phyloP scores from a whole-genome alignment of 2,797 vertebrate species.

The Sebastes ruberrimus region DNA sequence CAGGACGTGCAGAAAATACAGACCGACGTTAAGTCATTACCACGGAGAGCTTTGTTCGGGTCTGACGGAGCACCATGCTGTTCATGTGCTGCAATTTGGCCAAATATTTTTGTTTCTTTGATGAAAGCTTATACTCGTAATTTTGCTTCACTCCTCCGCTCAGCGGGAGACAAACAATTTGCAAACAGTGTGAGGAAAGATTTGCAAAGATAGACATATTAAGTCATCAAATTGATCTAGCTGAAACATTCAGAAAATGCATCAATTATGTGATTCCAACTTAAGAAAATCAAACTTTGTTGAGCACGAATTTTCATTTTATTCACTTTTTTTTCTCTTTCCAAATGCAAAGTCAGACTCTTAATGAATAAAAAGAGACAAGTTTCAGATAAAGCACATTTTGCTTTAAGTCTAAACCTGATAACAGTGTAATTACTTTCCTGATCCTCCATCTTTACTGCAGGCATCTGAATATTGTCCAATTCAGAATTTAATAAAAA shows the following conservation, averaged over 20 bases:
- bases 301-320: not conserved
- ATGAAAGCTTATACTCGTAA: slow-evolving; percentile 12
- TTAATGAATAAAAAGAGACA: not conserved
- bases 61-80: slow-evolving; percentile 14
- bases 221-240: not conserved
- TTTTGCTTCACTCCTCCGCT: slow-evolving; percentile 15
- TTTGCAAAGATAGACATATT: slow-evolving; percentile 18
- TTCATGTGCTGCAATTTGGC: slow-evolving; percentile 9
- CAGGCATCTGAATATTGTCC: not conserved
- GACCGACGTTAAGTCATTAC: slow-evolving; percentile 13
- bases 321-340: not conserved
- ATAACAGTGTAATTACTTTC: not conserved
- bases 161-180: slow-evolving; percentile 4
- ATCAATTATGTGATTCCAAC: not conserved
- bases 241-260: not conserved
- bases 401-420: no score
- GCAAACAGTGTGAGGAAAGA: slow-evolving; percentile 1
- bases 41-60: slow-evolving; percentile 13
- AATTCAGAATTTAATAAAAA: slow-evolving; percentile 8
- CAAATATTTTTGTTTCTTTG: slow-evolving; percentile 3
- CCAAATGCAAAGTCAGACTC: not conserved
- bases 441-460: not conserved
- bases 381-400: no score
- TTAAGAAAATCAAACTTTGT: not conserved
- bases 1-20: slow-evolving; percentile 19